These are phyloP conservation scores for Clarias macrocephalus DNA, from an alignment of 2,113 vertebrate genomes.

Conservation along the genomic window DNA sequence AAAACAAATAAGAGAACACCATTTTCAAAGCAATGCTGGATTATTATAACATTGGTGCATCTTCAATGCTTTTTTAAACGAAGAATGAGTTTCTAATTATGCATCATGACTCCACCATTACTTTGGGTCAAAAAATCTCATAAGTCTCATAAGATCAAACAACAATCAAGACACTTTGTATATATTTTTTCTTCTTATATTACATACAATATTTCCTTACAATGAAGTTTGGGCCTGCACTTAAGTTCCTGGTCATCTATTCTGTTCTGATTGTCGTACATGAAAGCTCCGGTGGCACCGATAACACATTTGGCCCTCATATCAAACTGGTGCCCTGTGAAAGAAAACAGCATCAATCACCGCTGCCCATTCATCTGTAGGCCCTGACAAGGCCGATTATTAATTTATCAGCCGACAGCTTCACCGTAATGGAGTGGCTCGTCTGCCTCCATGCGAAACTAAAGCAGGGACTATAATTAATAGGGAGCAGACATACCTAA, in stretches of 20 bases:
- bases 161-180: conserved; percentile 34
- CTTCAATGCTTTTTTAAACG: neutral
- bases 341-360: conserved; percentile 91
- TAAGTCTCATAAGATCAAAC: neutral
- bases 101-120: neutral
- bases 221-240: conserved; percentile 86
- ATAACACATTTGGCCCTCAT: conserved; percentile 99
- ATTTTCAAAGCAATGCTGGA: neutral
- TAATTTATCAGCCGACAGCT: conserved; percentile 81
- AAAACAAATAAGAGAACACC: neutral
- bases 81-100: neutral
- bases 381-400: conserved; percentile 77
- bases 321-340: conserved; percentile 96
- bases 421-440: conserved; percentile 72
- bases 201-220: conserved; percentile 85
- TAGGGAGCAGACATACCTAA: conserved; percentile 81
- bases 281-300: conserved; percentile 96
- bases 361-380: conserved; percentile 76
- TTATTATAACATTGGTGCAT: neutral
- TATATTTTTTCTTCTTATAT: neutral
- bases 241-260: conserved; percentile 87
- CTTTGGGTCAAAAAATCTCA: neutral
- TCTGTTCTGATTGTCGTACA: conserved; percentile 85
- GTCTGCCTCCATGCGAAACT: conserved; percentile 76
- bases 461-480: conserved; percentile 80